Conservation (phyloP, 2,888 invertebrate genomes). For the Calliopum simillimum region DNA sequence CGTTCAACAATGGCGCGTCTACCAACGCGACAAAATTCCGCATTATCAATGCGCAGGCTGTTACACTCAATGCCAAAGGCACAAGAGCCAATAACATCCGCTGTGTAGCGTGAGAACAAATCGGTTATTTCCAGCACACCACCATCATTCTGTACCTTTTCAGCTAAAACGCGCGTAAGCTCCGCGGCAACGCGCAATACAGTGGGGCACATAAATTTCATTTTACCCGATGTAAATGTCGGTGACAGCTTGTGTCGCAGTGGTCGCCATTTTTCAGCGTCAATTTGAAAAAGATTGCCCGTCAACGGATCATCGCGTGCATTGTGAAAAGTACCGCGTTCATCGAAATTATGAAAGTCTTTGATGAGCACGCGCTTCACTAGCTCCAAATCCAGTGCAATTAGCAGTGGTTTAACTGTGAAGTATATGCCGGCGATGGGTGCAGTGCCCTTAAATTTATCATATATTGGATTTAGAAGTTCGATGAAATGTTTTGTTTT, state of each 20-base stretch:
- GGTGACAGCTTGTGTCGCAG: slow-evolving; percentile 65
- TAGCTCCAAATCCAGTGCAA: slow-evolving; percentile 50
- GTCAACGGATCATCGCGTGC: slow-evolving; percentile 58
- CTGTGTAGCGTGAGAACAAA: slow-evolving; percentile 53
- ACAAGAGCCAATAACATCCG: slow-evolving; percentile 67
- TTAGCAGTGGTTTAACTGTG: slow-evolving; percentile 45
- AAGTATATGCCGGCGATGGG: slow-evolving; percentile 55
- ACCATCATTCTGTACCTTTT: slow-evolving; percentile 23
- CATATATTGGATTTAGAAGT: slow-evolving; percentile 46
- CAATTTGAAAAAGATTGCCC: slow-evolving; percentile 56
- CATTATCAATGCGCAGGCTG: slow-evolving; percentile 58
- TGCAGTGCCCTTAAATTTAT: slow-evolving; percentile 47
- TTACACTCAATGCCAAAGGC: slow-evolving; percentile 67
- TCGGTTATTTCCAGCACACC: slow-evolving; percentile 55
- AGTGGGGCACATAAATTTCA: slow-evolving; percentile 66
- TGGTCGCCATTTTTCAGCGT: slow-evolving; percentile 63
- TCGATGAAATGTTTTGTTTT: slow-evolving; percentile 29
- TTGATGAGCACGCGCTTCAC: slow-evolving; percentile 48
- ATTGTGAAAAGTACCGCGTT: slow-evolving; percentile 55
- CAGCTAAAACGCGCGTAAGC: slow-evolving; percentile 35
- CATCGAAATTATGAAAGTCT: slow-evolving; percentile 55
- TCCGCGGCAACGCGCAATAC: slow-evolving; percentile 50
- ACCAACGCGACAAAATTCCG: slow-evolving; percentile 55
- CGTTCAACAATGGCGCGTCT: slow-evolving; percentile 44
- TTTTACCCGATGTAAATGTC: slow-evolving; percentile 68